Evolutionary conservation across 2,888 invertebrate genomes (phyloP).

Genomic region (Scotopteryx bipunctaria): DNA sequence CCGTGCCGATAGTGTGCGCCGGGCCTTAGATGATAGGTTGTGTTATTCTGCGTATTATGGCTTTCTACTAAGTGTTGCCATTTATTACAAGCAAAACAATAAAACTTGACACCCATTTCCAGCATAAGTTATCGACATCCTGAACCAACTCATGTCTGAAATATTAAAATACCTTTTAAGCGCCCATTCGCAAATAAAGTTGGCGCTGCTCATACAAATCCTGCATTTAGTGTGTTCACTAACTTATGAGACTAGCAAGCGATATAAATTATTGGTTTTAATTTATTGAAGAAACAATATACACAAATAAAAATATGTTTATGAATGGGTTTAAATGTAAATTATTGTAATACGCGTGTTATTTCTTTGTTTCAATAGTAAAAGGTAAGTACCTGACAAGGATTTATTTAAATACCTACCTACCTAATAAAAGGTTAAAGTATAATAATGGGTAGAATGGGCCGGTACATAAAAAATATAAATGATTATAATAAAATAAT

Average conservation of each 20-base stretch:
- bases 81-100: constrained; percentile 11
- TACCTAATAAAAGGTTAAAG: no score
- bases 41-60: not conserved
- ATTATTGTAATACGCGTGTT: no score
- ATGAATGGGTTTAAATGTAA: no score
- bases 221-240: constrained; percentile 32
- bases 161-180: constrained; percentile 12
- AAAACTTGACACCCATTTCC: constrained; percentile 5
- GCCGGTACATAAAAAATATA: no score
- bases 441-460: no score
- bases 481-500: no score
- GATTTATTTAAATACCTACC: no score
- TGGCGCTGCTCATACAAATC: constrained; percentile 24
- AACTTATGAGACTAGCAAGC: constrained; percentile 25
- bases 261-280: constrained; percentile 36
- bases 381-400: no score
- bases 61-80: not conserved
- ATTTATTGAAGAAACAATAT: constrained; percentile 40
- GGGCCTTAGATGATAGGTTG: not conserved
- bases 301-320: no score
- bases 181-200: constrained; percentile 24
- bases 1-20: no score
- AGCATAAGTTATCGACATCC: constrained; percentile 16
- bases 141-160: constrained; percentile 6
- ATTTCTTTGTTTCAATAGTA: no score